phyloP scores from a whole-genome alignment of 1,140 invertebrate genomes.

The Saccostrea cuccullata region DNA sequence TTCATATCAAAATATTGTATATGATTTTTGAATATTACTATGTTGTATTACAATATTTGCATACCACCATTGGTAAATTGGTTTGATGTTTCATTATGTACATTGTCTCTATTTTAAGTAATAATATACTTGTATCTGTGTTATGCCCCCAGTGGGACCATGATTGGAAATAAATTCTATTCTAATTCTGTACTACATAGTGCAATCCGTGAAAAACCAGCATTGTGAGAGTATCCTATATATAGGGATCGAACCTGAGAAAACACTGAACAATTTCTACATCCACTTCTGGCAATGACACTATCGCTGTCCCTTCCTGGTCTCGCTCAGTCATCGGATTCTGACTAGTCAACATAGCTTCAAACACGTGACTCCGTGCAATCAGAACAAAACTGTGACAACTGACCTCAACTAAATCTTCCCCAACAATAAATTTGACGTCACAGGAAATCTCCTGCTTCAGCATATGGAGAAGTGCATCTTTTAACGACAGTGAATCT shows the following conservation, averaged over 20 bases:
- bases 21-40: too few relatives aligned
- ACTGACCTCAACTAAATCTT: not conserved
- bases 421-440: conserved; percentile 18
- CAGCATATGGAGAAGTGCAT: not conserved
- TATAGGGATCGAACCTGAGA: not conserved
- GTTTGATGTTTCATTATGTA: too few relatives aligned
- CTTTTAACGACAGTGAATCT: not conserved
- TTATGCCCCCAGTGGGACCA: too few relatives aligned
- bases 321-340: not conserved
- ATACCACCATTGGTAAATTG: too few relatives aligned
- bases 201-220: not conserved
- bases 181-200: too few relatives aligned
- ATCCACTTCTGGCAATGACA: conserved; percentile 1
- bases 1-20: too few relatives aligned
- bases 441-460: conserved; percentile 8
- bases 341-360: not conserved
- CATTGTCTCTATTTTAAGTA: too few relatives aligned
- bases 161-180: too few relatives aligned
- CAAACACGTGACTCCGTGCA: not conserved
- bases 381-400: conserved; percentile 25
- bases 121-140: too few relatives aligned
- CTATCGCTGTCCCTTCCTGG: not conserved
- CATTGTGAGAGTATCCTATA: not conserved
- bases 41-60: too few relatives aligned
- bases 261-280: not conserved